Evolutionary conservation across 2,888 invertebrate species (phyloP).

Genomic region (Rhyacophila evoluta): DNA sequence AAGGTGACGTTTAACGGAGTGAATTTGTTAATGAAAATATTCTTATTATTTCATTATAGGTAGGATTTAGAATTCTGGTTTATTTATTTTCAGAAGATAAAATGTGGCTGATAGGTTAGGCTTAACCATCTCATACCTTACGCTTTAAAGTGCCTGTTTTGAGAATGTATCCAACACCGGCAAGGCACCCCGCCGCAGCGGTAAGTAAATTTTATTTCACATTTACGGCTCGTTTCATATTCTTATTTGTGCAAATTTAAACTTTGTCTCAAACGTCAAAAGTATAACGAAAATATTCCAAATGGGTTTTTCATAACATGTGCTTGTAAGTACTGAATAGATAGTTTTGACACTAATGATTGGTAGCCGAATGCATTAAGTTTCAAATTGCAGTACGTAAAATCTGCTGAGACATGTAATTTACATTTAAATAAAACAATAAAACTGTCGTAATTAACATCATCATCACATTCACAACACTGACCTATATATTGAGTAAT

Average conservation of each 20-base stretch:
- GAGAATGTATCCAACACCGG: constrained; percentile 79
- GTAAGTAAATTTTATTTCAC: constrained; percentile 65
- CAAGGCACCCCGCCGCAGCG: constrained; percentile 81
- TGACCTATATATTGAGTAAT: too few relatives aligned
- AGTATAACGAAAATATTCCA: too few relatives aligned
- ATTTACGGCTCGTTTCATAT: neutral
- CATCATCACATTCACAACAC: too few relatives aligned
- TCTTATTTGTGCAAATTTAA: too few relatives aligned
- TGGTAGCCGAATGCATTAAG: too few relatives aligned
- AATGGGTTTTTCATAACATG: neutral
- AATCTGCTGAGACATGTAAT: too few relatives aligned
- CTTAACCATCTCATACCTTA: constrained; percentile 33
- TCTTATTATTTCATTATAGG: neutral
- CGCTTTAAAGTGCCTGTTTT: constrained; percentile 36
- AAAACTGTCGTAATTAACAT: too few relatives aligned
- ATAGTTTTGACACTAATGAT: neutral
- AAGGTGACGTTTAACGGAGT: constrained; percentile 45
- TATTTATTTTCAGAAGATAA: constrained; percentile 35
- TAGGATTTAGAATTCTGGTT: constrained; percentile 20
- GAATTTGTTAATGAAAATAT: constrained; percentile 43
- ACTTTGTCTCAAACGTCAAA: too few relatives aligned
- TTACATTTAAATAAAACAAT: too few relatives aligned
- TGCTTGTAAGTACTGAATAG: neutral
- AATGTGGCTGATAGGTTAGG: constrained; percentile 45
- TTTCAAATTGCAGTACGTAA: too few relatives aligned